Evolutionary conservation across 2,113 vertebrate genomes (phyloP).

Genomic region (Albula goreensis): DNA sequence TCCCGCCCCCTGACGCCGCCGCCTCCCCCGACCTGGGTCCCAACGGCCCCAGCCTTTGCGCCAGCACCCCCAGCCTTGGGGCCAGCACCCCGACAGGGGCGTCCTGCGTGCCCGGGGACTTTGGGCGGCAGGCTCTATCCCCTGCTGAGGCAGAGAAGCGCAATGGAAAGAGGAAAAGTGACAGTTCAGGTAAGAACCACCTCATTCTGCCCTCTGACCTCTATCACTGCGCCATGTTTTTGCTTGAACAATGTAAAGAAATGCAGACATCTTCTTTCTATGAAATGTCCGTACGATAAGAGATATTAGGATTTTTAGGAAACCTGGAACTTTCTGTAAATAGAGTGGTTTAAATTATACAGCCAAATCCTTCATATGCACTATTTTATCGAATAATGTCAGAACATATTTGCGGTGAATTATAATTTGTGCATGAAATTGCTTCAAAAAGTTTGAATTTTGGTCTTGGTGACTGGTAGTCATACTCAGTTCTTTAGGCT

Average conservation of each 20-base stretch:
- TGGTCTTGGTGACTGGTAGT: background rate
- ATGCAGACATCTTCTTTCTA: background rate
- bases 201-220: background rate
- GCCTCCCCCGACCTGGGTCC: slow-evolving; percentile 81
- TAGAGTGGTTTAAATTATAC: background rate
- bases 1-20: slow-evolving; percentile 79
- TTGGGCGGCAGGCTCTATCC: slow-evolving; percentile 88
- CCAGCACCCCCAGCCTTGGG: slow-evolving; percentile 84
- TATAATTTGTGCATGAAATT: background rate
- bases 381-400: background rate
- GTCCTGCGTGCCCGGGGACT: slow-evolving; percentile 86
- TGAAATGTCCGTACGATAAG: background rate
- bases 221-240: background rate
- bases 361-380: background rate
- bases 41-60: slow-evolving; percentile 84
- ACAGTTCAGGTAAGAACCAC: slow-evolving; percentile 87
- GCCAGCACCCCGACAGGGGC: slow-evolving; percentile 82
- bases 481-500: background rate
- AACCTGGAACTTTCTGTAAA: background rate
- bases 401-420: background rate
- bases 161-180: slow-evolving; percentile 88
- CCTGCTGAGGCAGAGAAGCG: slow-evolving; percentile 92
- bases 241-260: background rate
- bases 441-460: background rate
- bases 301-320: background rate